Percentiles rank a stretch among this genome's conserved stretches.
phyloP scores from a whole-genome alignment of 2,113 vertebrate genomes.

The Mus musculus region DNA sequence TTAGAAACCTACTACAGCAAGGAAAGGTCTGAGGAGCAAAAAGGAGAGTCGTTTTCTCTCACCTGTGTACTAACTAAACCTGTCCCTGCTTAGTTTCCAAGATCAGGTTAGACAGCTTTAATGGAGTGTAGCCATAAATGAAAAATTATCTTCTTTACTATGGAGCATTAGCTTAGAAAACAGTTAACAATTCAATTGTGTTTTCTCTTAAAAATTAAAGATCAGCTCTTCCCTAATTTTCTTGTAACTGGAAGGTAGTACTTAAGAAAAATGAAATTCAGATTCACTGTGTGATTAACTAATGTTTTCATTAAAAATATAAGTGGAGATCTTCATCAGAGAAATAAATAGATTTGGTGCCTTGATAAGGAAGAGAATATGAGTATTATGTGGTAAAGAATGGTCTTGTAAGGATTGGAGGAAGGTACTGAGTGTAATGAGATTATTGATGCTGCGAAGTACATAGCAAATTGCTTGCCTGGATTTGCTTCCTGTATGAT shows the following conservation, averaged over 20 bases:
- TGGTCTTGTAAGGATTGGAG: not conserved
- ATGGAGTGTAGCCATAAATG: not conserved
- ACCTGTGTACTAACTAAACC: not conserved
- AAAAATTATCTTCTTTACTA: conserved; percentile 27
- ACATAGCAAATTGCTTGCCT: conserved; percentile 22
- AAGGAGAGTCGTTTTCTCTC: not conserved
- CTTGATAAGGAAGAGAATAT: too few species aligned
- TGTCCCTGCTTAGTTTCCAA: not conserved
- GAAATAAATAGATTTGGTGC: not conserved
- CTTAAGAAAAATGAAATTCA: not conserved
- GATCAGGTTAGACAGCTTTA: too few species aligned
- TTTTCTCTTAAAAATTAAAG: not conserved
- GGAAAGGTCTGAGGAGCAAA: not conserved
- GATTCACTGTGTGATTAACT: not conserved
- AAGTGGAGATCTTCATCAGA: not conserved
- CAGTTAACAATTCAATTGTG: not conserved
- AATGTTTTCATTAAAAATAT: conserved; percentile 28
- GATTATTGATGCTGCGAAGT: conserved; percentile 19
- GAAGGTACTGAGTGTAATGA: not conserved
- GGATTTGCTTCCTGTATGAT: conserved; percentile 18
- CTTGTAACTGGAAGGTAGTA: not conserved
- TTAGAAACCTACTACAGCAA: not conserved
- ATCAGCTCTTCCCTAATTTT: conserved; percentile 38
- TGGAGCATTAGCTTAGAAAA: not conserved
- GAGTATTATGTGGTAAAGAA: not conserved